Evolutionary conservation across 2,113 vertebrate genomes (phyloP).

Genomic region (Ovis canadensis): DNA sequence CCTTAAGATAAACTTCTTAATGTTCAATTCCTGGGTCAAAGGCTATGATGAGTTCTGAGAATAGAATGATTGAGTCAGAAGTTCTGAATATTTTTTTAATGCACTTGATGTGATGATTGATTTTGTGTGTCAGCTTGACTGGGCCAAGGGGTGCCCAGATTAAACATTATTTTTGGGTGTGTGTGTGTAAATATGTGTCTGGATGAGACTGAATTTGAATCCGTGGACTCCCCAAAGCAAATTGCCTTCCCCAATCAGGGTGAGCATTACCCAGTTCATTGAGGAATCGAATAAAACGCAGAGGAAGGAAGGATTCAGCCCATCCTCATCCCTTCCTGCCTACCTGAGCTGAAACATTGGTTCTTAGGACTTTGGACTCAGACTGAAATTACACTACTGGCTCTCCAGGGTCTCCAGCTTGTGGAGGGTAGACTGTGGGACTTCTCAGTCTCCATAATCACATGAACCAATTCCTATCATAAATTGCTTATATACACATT

Average conservation of each 20-base stretch:
- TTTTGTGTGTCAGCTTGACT: not conserved
- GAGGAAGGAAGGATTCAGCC: not conserved
- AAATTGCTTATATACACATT: not conserved
- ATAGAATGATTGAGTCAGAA: not conserved
- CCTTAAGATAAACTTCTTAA: not conserved
- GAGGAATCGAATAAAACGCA: not conserved
- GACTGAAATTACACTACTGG: not conserved
- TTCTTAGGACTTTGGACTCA: not conserved
- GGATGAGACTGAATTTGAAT: not conserved
- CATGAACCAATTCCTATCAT: not conserved
- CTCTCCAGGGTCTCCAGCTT: not conserved
- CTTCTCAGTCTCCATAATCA: not conserved
- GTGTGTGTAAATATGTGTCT: not conserved
- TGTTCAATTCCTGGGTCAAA: slow-evolving; percentile 9
- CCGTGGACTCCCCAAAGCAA: not conserved
- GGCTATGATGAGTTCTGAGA: not conserved
- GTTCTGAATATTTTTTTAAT: not conserved
- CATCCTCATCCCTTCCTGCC: not conserved
- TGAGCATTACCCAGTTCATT: not conserved
- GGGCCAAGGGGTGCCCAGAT: not conserved
- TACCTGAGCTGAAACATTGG: not conserved
- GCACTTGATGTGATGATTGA: not conserved
- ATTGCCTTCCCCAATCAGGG: not conserved
- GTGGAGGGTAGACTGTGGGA: not conserved
- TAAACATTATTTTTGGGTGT: not conserved